Base-by-base conservation (phyloP, 2,113 vertebrate species). In the Manacus vitellinus region DNA sequence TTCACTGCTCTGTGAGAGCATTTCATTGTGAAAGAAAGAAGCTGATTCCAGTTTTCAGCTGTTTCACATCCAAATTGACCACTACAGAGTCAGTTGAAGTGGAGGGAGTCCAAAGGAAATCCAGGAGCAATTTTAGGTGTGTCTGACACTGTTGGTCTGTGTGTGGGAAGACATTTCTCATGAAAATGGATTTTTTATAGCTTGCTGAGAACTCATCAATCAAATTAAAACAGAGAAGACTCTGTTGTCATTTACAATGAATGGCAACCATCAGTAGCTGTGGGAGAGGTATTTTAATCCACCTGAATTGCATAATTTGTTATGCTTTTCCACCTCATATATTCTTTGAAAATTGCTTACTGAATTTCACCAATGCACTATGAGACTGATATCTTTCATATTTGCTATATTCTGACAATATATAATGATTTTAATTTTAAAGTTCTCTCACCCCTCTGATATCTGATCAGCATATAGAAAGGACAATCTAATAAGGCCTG, bases 171-270 rank as follows among this genome's bases (percentile, higher is more conserved):
- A 44, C 11, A 65, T 74, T 78, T 81, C 61, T 94, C 73, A 82
- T 33, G 44, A 87, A 96, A 95, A 91, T 81, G 15, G 51, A 70
- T 54, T 72, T 96, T 88, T 89, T 75, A 79, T n/a, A 87, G 70
- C 47, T 68, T 77, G 44, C 25, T 47, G 47, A 94, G 81, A 71
- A 35, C 22, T 59, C 90, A 94, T 95, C 81, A 75, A 95, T 93
- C 88, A 93, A 89, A 96, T 77, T 73, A 91, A 94, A 94, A 59
- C 10, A 47, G 73, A 81, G 70, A 71, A 47, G 54, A n/a, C 6
- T 39, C n/a, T 71, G 47, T 46, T 93, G 85, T 91, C 84, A 87
- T 91, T 79, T 92, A 81, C 63, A 94, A 77, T 67, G 89, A 94
- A 96, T 74, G 55, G 65, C 74, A 92, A 71, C n/a, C 44, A 73